Evolutionary conservation across 2,797 vertebrate genomes (phyloP).

Genomic region (Falco rusticolus): DNA sequence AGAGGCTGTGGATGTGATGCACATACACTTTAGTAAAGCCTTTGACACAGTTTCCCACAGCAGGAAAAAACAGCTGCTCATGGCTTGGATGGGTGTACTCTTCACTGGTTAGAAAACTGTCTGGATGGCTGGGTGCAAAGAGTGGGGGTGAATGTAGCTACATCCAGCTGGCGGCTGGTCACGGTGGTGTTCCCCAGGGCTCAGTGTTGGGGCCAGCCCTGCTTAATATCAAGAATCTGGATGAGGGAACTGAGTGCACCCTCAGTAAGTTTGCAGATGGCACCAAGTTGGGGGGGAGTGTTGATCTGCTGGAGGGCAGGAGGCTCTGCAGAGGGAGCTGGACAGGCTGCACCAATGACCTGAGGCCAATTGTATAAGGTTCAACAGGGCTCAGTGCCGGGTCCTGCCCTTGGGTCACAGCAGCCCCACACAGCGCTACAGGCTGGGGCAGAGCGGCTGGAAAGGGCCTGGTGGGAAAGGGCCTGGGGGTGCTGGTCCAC

Average conservation of each 20-base stretch:
- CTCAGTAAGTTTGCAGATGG: not conserved
- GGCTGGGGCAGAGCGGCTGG: not conserved
- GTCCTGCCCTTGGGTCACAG: not conserved
- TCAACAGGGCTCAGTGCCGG: too few species aligned
- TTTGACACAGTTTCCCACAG: not conserved
- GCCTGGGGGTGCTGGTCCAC: rapidly evolving
- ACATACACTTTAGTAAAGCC: too few species aligned
- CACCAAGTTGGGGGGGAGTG: not conserved
- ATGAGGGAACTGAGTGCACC: rapidly evolving
- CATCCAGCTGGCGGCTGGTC: rapidly evolving
- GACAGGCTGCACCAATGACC: not conserved
- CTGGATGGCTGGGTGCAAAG: not conserved
- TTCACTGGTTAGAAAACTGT: not conserved
- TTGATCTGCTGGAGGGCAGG: not conserved
- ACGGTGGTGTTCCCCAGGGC: too few species aligned
- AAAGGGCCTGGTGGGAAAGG: rapidly evolving
- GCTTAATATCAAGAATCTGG: not conserved
- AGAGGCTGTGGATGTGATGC: too few species aligned
- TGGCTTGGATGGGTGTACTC: not conserved
- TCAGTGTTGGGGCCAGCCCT: not conserved
- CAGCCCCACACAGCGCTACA: too few species aligned
- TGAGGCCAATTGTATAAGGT: not conserved
- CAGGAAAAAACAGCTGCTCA: not conserved
- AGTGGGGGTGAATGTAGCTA: rapidly evolving
- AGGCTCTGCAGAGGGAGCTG: not conserved